Percentiles rank a stretch among this genome's conserved stretches.
phyloP scores from a whole-genome alignment of 2,888 invertebrate species.

The Drosophila macrospina region DNA sequence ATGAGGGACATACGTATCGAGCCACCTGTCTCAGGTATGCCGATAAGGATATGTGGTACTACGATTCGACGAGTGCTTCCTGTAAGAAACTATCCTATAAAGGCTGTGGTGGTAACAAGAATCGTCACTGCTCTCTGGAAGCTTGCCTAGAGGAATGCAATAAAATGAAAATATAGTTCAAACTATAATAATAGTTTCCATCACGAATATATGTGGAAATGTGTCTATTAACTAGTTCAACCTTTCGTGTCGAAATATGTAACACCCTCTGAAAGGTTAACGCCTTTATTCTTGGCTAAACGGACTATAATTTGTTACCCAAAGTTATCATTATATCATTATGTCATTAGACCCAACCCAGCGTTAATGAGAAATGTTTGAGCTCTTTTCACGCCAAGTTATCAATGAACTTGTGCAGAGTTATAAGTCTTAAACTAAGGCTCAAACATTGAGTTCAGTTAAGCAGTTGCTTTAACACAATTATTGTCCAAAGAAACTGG shows the following conservation, averaged over 20 bases:
- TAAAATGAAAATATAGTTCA: no score
- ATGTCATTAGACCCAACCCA: slow-evolving; percentile 1
- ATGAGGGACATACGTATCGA: slow-evolving; percentile 18
- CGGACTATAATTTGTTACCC: background rate
- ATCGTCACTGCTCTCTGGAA: slow-evolving; percentile 34
- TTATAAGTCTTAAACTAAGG: no score
- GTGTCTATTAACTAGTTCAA: background rate
- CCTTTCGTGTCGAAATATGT: background rate
- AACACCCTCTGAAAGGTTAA: background rate
- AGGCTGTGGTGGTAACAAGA: slow-evolving; percentile 48
- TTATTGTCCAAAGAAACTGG: no score
- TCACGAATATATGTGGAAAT: no score
- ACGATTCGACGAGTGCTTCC: background rate
- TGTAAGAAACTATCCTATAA: slow-evolving; percentile 33
- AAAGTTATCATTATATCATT: slow-evolving; percentile 1
- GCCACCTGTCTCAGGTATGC: slow-evolving; percentile 8
- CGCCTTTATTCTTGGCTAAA: background rate
- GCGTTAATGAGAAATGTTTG: background rate
- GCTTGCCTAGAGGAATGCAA: slow-evolving; percentile 13
- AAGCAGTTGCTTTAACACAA: no score
- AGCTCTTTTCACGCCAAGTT: background rate
- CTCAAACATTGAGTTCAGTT: no score
- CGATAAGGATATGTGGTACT: slow-evolving; percentile 45
- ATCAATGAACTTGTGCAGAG: background rate
- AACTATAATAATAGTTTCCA: no score